phyloP scores from a whole-genome alignment of 2,797 vertebrate genomes.

The Myripristis murdjan region DNA sequence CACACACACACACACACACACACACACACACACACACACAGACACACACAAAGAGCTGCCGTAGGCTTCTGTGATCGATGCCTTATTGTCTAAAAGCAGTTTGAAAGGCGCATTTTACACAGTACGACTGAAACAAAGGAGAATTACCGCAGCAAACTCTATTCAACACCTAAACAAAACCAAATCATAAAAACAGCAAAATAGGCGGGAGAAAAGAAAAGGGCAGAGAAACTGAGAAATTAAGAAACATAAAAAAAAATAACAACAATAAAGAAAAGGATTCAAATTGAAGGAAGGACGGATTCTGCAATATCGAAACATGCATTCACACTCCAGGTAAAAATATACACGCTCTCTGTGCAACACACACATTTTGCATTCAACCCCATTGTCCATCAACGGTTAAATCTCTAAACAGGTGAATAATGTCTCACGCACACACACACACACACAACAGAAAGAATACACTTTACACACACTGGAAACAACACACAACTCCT shows the following conservation, averaged over 20 bases:
- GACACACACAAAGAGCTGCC: constrained; percentile 21
- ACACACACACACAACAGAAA: too few species aligned
- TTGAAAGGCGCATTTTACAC: constrained; percentile 19
- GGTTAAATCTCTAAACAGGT: not conserved
- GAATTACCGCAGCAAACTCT: constrained; percentile 20
- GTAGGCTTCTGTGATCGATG: constrained; percentile 15
- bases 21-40: constrained; percentile 6
- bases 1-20: constrained; percentile 19
- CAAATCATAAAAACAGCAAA: not conserved
- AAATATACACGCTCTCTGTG: not conserved
- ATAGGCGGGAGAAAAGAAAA: not conserved
- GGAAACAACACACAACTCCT: not conserved
- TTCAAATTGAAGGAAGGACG: not conserved
- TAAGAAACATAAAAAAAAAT: not conserved
- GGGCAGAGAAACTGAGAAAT: not conserved
- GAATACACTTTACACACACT: constrained; percentile 4
- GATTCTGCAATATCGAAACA: not conserved
- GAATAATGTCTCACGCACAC: not conserved
- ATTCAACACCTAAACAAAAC: constrained; percentile 15
- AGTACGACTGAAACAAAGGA: constrained; percentile 7
- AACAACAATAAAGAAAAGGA: not conserved
- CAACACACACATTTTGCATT: constrained; percentile 17
- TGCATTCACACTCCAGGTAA: not conserved
- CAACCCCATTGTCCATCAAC: constrained; percentile 5
- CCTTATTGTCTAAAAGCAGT: constrained; percentile 9